Base-by-base conservation (phyloP, 2,797 vertebrate species). In the Simalia tracyae region DNA sequence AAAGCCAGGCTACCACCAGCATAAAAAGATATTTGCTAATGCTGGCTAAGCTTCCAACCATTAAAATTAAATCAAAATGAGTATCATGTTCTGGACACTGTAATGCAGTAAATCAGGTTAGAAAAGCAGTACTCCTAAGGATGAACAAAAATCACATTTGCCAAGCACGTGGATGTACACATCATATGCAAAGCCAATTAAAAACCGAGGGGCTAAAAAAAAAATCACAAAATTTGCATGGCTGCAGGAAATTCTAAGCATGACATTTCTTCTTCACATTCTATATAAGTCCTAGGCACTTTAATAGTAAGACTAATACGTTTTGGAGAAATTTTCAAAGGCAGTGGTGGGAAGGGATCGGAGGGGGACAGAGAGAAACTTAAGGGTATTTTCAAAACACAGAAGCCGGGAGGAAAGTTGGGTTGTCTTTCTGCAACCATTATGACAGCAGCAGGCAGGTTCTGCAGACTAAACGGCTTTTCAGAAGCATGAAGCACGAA, bases 391-490 rank as follows among this genome's bases (percentile, higher is more conserved):
- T 50, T 22, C 5, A 1, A 42, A 76, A 63, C 46, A 31, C 22
- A 84, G 66, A 61, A 86, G 61, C 19, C 14, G 19, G 0, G 14
- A 31, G 54, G 81, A n/a, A 87, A 63, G 19, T 14, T 2, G 46
- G 26, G 19, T n/a, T 26, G 22, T 36, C 22, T 63, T 24, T 28
- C 72, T 86, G 64, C 56, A 63, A 11, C 88, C 12, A 7, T 68
- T 72, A 46, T 31, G 56, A 61, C 1, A n/a, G 26, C 42, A 8
- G 19, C 54, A 57, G 15, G 22, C 57, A 24, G 63, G 10, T 14
- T 63, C 89, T 92, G 84, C 64, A 92, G 88, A 61, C 63, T 61
- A 28, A 61, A 89, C 19, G 2, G 84, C 56, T 59, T n/a, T n/a
- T 4, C 56, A 90, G 63, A 31, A 14, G 81, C 81, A 46, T 28